Evolutionary conservation across 2,113 vertebrate species (phyloP), one percentile per base, ranked within the genome.

Genomic region (Proterorhinus semilunaris): DNA sequence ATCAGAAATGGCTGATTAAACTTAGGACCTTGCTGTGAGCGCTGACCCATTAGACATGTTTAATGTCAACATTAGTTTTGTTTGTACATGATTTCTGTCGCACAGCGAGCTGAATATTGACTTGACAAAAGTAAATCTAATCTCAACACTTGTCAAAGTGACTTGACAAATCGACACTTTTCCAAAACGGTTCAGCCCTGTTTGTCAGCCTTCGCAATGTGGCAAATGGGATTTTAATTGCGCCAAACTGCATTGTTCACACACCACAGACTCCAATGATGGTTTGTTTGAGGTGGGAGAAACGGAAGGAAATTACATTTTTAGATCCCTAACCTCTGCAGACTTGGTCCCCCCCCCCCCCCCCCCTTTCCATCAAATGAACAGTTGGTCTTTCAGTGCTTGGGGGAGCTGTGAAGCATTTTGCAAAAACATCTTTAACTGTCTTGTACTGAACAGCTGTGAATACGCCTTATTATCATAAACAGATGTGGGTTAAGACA

Each of bases 201-300:
- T 9, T 17, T 76, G 62, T 71, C 82, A 43, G 52, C 69, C 74
- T 21, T 71, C 17, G 62, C 43, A 67, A 59, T 55, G n/a, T 53
- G 43, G 48, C 45, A 74, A 74, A 65, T 77, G 6, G 46, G 54
- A 66, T 77, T 81, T 82, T 68, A 72, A 78, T 78, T 46, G 43
- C 62, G 67, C 68, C 62, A 71, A 61, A 68, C 79, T 71, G 51
- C 64, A 75, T 49, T 53, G 6, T 78, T 81, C 63, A 78, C 1
- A 16, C 73, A 15, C 66, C 61, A 54, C 54, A 45, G 69, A 64
- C 65, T 76, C 62, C 64, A 57, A 62, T 77, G 58, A 78, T 68
- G 47, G 16, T 65, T 67, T 70, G 62, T 69, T 74, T 61, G 12
- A 55, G 67, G 63, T 62, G 16, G 27, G 10, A 6, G 53, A 8